These are phyloP conservation scores for Kryptopterus vitreolus DNA, from an alignment of 2,797 vertebrate species.

Conservation along the genomic window DNA sequence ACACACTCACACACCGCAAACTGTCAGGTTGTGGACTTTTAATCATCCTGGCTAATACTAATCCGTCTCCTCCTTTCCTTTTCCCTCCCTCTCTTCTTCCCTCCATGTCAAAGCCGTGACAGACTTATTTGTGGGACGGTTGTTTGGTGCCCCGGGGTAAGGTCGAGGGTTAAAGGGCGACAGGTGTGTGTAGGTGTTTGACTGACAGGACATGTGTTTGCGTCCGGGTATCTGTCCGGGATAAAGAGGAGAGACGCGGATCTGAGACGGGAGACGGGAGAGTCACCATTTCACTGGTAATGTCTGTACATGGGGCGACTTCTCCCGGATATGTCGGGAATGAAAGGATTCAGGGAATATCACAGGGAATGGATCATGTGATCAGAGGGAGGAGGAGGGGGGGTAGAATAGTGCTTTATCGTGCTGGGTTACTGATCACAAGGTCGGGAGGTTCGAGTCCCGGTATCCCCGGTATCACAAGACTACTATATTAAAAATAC, in stretches of 20 bases:
- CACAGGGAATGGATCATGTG: too few relatives aligned
- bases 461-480: too few relatives aligned
- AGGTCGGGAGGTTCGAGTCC: too few relatives aligned
- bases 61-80: constrained; percentile 45
- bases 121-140: constrained; percentile 1
- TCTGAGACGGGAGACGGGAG: background rate
- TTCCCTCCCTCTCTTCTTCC: constrained; percentile 1
- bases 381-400: too few relatives aligned
- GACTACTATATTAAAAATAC: too few relatives aligned
- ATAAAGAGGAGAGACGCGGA: background rate
- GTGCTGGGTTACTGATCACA: background rate
- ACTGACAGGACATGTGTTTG: background rate
- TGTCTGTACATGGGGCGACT: too few relatives aligned
- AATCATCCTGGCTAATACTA: constrained; percentile 17
- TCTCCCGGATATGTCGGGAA: background rate
- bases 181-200: constrained; percentile 20
- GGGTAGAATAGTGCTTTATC: too few relatives aligned
- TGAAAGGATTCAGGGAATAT: background rate
- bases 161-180: background rate
- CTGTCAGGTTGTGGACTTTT: background rate
- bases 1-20: background rate
- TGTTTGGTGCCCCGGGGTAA: constrained; percentile 24
- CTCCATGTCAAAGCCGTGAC: constrained; percentile 23
- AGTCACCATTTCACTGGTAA: too few relatives aligned
- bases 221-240: background rate